Base-by-base conservation (phyloP, 2,797 vertebrate genomes). In the Australoheros facetus region DNA sequence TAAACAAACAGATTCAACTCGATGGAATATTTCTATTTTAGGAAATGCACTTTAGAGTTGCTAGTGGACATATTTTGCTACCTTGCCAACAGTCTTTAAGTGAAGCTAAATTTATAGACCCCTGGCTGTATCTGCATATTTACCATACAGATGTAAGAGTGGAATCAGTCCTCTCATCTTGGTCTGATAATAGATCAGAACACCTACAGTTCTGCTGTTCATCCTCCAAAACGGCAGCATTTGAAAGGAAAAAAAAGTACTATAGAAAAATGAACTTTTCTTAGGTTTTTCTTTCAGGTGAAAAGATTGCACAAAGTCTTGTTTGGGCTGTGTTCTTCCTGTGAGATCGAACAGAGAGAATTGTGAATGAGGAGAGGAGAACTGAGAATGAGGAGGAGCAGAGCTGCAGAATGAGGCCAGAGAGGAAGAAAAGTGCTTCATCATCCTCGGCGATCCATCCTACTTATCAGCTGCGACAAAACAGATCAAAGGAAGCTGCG, bases 341-440 rank as follows among this genome's bases (percentile, higher is more conserved):
- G 77, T 54, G 39, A 82, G 88, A 80, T 73, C 82, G 66, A 82
- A 87, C 73, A 71, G 71, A 86, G 77, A 58, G 83, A 92, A 91
- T 88, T 92, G 88, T 90, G 88, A 93, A 91, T 88, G 91, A 89
- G 78, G 66, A 76, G 85, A 62, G 56, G 66, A 75, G 81, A 85
- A 87, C 62, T 89, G 76, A 85, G 84, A 88, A 85, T 78, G 82
- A 88, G 81, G 83, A 82, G 84, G 77, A 87, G 84, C 32, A 83
- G 79, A 77, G 80, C 77, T 58, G 79, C 85, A 85, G 86, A 92
- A 90, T 83, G 79, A 89, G 83, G 81, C 72, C 78, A 85, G 73
- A 73, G 77, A 86, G 77, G 81, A 89, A 71, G 85, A 90, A 88
- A 89, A 90, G 79, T 91, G 88, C 89, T 88, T 91, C 83, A 93